Base-by-base conservation (phyloP, 2,797 vertebrate species). In the Lacerta bilineata region DNA sequence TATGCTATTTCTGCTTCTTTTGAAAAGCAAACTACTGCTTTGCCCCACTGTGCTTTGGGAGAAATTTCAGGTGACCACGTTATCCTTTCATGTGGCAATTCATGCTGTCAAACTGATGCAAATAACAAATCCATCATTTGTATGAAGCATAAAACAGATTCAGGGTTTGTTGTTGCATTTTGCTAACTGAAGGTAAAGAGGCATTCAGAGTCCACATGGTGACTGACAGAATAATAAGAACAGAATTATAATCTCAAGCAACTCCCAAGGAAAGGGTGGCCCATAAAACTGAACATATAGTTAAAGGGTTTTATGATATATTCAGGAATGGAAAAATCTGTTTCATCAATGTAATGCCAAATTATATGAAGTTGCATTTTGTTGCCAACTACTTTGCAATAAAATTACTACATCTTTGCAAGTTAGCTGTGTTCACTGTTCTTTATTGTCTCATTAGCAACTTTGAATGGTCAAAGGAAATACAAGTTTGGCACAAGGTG, bases 331-430 rank as follows among this genome's bases (percentile, higher is more conserved):
- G 8, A 69, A 55, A 33, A 39, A 41, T 55, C 25, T 59, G 5
- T 78, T 20, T 55, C 10, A n/a, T 2, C n/a, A 18, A 84, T 8
- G 2, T 33, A 72, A 79, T 79, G 27, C 41, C 82, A 84, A 72
- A 29, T 72, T 25, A 27, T 80, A 5, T 13, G 46, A 77, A 88
- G 23, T 43, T 81, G 7, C 76, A 50, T 86, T 86, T 75, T 89
- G 33, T 29, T 89, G 75, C 61, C 23, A 76, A 59, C 86, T 88
- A 55, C 13, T 55, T 82, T 82, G 72, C 79, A 86, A 69, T 86
- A 82, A 82, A 86, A 76, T n/a, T n/a, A 15, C 71, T 85, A 39
- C 39, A 80, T 36, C 55, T 46, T 72, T 80, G 68, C 83, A 80
- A 75, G 13, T 64, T 74, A 75, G 33, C 8, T 7, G 2, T 64